phyloP scores from a whole-genome alignment of 2,797 vertebrate genomes.

The Delichon dasypus region DNA sequence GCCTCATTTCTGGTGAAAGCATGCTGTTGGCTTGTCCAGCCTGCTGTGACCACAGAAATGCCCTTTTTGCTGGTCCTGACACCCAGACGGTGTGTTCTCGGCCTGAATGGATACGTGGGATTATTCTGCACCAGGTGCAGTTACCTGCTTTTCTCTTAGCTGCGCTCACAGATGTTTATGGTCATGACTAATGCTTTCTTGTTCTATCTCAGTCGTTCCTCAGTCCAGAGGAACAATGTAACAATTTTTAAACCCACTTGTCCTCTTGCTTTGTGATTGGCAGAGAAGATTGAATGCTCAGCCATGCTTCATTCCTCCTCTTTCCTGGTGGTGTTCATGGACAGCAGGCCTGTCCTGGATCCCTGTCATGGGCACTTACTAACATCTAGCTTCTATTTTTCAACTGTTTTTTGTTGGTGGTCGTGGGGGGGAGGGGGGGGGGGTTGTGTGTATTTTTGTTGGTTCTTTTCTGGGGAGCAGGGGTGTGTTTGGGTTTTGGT shows the following conservation, averaged over 20 bases:
- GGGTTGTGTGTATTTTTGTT: background rate
- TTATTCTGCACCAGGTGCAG: background rate
- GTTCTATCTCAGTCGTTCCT: background rate
- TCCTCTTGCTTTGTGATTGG: background rate
- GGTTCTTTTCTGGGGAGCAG: background rate
- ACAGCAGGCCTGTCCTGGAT: background rate
- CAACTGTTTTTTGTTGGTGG: background rate
- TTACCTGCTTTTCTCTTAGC: background rate
- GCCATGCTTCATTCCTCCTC: background rate
- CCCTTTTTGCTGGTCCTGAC: background rate
- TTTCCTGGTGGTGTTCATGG: background rate
- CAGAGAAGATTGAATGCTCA: background rate
- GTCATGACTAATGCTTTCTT: accelerated
- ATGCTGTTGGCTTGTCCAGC: background rate
- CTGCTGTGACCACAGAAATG: accelerated
- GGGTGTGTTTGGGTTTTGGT: no score
- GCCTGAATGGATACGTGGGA: no score
- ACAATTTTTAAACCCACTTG: background rate
- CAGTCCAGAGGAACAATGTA: background rate
- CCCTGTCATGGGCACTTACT: background rate
- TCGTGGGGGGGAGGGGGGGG: no score
- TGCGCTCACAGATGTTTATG: background rate
- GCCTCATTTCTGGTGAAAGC: background rate
- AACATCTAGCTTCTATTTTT: background rate
- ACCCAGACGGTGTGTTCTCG: background rate